phyloP scores from a whole-genome alignment of 2,797 vertebrate species.

The Acestrorhynchus altus region DNA sequence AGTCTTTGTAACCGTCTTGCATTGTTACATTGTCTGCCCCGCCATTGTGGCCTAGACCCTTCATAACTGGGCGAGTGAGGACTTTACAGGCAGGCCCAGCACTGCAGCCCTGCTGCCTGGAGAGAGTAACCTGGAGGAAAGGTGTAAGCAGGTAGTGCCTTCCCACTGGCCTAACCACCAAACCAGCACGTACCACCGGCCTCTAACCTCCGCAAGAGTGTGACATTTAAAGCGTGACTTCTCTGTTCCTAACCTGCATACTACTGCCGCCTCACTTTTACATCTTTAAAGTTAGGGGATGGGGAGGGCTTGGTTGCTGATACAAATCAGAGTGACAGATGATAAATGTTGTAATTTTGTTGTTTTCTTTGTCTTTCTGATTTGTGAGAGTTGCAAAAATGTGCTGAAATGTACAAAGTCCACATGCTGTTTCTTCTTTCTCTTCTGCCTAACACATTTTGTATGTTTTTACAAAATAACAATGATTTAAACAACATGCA shows the following conservation, averaged over 20 bases:
- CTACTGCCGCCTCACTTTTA: conserved; percentile 56
- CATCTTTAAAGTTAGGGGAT: background rate
- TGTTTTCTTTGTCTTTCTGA: conserved; percentile 12
- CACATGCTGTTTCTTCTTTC: conserved; percentile 52
- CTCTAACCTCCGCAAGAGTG: conserved; percentile 65
- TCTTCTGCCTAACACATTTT: conserved; percentile 62
- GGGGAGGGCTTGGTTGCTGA: background rate
- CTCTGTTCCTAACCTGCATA: conserved; percentile 63
- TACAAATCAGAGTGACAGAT: background rate
- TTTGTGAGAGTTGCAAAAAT: conserved; percentile 29
- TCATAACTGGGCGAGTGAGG: conserved; percentile 91
- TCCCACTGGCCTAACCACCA: conserved; percentile 59
- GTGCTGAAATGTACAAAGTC: background rate
- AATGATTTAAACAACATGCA: conserved; percentile 63
- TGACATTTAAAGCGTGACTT: conserved; percentile 49
- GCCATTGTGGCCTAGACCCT: conserved; percentile 80
- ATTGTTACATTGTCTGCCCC: conserved; percentile 65
- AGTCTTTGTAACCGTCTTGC: conserved; percentile 34
- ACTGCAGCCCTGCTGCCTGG: conserved; percentile 85
- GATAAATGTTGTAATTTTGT: background rate
- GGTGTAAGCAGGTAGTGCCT: conserved; percentile 94
- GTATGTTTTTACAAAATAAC: conserved; percentile 65
- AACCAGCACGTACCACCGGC: conserved; percentile 58
- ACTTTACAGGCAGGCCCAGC: conserved; percentile 87
- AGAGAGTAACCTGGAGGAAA: conserved; percentile 92